These are phyloP conservation scores for Junco hyemalis DNA, from an alignment of 2,113 vertebrate species.

Conservation along the genomic window DNA sequence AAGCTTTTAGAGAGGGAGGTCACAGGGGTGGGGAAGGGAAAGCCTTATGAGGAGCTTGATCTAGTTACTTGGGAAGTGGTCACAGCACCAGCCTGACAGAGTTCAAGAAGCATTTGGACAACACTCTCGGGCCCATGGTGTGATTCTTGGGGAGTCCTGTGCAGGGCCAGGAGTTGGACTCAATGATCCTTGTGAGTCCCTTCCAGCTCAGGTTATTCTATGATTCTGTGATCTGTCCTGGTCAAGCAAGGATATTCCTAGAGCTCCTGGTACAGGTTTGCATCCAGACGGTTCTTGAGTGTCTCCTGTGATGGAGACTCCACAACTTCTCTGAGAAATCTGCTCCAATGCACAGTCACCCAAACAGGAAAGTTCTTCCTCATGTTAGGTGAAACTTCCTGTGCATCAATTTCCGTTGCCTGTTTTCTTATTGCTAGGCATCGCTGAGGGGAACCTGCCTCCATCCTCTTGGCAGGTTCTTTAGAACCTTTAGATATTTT, in stretches of 20 bases:
- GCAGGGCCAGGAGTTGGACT: too few relatives aligned
- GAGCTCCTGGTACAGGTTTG: not conserved
- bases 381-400: not conserved
- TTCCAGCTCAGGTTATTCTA: not conserved
- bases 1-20: not conserved
- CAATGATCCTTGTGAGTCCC: not conserved
- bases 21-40: not conserved
- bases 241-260: not conserved
- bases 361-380: not conserved
- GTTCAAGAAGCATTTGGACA: not conserved
- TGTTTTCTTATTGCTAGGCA: not conserved
- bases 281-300: not conserved
- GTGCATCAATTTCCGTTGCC: not conserved
- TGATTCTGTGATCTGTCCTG: not conserved
- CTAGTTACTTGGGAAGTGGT: not conserved
- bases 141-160: not conserved
- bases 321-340: not conserved
- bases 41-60: not conserved
- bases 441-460: not conserved
- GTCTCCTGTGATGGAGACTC: not conserved
- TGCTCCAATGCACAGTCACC: not conserved
- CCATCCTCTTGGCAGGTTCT: not conserved
- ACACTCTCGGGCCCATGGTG: rapidly evolving
- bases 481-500: not conserved
- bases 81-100: not conserved